A percentile compares a stretch with the other conserved stretches of the same genome.
phyloP scores from a whole-genome alignment of 2,113 vertebrate species.

The Antennarius striatus region DNA sequence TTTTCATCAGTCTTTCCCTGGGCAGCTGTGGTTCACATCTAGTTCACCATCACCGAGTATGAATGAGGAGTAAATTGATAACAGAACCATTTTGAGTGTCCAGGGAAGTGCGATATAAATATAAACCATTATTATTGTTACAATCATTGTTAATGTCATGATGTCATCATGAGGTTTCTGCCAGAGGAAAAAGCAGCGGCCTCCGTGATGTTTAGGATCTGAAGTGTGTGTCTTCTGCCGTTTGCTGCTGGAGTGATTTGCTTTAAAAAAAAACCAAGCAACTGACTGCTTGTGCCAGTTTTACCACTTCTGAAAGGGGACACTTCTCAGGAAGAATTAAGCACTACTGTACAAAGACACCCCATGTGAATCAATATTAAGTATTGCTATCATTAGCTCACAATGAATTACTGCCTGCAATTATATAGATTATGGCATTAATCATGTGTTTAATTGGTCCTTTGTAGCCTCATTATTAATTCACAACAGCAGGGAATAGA shows the following conservation, averaged over 20 bases:
- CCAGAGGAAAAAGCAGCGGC: not conserved
- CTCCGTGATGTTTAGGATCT: slow-evolving; percentile 11
- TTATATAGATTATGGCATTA: slow-evolving; percentile 81
- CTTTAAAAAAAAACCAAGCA: slow-evolving; percentile 55
- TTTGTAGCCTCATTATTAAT: slow-evolving; percentile 81
- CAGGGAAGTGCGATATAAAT: too few species aligned
- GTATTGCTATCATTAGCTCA: slow-evolving; percentile 78
- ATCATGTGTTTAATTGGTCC: slow-evolving; percentile 82
- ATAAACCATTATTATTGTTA: too few species aligned
- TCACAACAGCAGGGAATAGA: slow-evolving; percentile 74
- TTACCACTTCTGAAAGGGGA: slow-evolving; percentile 54
- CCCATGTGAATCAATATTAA: slow-evolving; percentile 77
- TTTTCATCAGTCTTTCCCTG: too few species aligned
- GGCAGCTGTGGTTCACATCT: too few species aligned
- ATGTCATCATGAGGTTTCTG: too few species aligned
- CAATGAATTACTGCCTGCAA: slow-evolving; percentile 78
- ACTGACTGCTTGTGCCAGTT: slow-evolving; percentile 49
- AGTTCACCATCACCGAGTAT: too few species aligned
- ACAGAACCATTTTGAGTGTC: too few species aligned
- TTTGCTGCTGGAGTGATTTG: slow-evolving; percentile 41
- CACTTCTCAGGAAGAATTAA: slow-evolving; percentile 68
- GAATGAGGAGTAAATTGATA: too few species aligned
- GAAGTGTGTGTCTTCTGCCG: slow-evolving; percentile 21
- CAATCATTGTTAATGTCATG: not conserved
- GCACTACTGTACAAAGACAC: slow-evolving; percentile 67